Evolutionary conservation across 2,888 invertebrate species (phyloP), one percentile per base, ranked within the genome.

Genomic region (Diaperis boleti): DNA sequence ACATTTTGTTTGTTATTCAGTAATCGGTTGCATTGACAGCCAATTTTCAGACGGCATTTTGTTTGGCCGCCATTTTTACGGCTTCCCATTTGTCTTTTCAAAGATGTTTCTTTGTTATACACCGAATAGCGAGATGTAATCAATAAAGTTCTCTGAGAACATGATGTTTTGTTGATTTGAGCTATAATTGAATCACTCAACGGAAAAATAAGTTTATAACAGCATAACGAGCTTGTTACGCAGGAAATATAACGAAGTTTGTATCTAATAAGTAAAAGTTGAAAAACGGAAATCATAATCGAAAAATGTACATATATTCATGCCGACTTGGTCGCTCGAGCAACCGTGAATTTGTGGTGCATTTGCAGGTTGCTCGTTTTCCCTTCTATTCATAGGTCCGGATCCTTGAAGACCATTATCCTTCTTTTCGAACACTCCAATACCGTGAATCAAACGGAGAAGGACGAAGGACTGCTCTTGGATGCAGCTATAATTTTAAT

Each of bases 161-260:
- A 50, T 37, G 42, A 55, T 54, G 54, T 49, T 59, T 54, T 59
- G 49, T 60, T 64, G 60, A 55, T 60, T 64, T 44, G 26, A n/a
- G 26, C 50, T 35, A 56, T 64, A 64, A 64, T 64, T 64, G 64
- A 56, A 60, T 49, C 64, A 41, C 29, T 47, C 55, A 35, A 37
- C 44, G 37, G 37, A 56, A 47, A 59, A 64, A 47, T 64, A 54
- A 59, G 35, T 45, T 49, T 18, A 59, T 17, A 55, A 56, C 56
- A 49, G 50, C 54, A 54, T 64, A 64, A 64, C 64, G 60, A 64
- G 56, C 64, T 64, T 60, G 60, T 64, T 64, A 64, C 35, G 59
- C 10, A 10, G 13, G 14, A 39, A 37, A 10, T 10, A 47, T 54
- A 49, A 59, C 52, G 31, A 33, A 45, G 31, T 42, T 10, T 44